Evolutionary conservation across 2,113 vertebrate species (phyloP).

Genomic region (Agapornis roseicollis): DNA sequence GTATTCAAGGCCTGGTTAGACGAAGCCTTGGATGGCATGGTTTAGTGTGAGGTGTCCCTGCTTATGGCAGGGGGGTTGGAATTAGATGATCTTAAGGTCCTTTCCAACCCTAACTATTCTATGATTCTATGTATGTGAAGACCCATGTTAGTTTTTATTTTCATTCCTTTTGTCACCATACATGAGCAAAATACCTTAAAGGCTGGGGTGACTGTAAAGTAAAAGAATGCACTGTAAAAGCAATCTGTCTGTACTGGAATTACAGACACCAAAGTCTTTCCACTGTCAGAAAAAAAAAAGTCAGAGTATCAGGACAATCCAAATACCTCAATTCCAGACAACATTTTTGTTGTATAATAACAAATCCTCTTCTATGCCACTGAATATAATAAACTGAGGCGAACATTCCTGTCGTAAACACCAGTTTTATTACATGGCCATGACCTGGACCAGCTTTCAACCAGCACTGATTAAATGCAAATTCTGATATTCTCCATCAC

Average conservation of each 20-base stretch:
- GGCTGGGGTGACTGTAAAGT: rapidly evolving
- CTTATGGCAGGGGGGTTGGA: no score
- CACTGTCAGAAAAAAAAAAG: neutral
- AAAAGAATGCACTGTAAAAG: neutral
- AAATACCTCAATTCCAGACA: neutral
- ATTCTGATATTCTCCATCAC: neutral
- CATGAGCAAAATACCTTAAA: neutral
- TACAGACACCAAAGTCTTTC: neutral
- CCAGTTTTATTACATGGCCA: neutral
- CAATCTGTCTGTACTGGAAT: neutral
- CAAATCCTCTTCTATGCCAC: neutral
- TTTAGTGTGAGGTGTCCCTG: no score
- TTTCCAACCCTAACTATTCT: no score
- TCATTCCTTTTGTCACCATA: neutral
- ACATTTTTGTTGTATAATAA: neutral
- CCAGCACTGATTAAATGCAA: neutral
- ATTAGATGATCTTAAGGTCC: no score
- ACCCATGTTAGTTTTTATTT: neutral
- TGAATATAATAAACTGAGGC: neutral
- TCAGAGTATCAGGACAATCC: neutral
- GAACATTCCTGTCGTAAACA: neutral
- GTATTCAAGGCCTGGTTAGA: no score
- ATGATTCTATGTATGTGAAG: no score
- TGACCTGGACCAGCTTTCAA: neutral
- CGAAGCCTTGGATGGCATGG: no score